Conservation (phyloP, 2,113 vertebrate species). For the Nipponia nippon region DNA sequence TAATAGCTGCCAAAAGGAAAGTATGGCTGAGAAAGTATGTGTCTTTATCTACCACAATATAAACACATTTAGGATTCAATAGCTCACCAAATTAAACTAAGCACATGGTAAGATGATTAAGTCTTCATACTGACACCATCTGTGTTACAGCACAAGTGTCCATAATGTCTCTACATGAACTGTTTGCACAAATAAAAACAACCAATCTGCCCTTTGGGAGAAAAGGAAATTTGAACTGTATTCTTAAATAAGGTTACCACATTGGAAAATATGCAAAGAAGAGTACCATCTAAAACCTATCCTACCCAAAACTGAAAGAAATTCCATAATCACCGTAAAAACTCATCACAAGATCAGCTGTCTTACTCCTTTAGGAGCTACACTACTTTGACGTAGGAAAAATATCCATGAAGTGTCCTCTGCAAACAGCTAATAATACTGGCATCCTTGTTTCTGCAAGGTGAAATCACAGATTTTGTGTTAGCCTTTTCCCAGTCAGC, state of each 20-base stretch:
- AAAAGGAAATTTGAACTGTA: background rate
- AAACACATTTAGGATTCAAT: background rate
- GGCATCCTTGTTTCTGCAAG: background rate
- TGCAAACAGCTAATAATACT: background rate
- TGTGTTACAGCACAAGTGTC: background rate
- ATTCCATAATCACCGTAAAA: background rate
- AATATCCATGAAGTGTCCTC: background rate
- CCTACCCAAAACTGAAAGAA: background rate
- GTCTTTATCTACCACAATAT: background rate
- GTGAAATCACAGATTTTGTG: background rate
- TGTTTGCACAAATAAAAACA: background rate
- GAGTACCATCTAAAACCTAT: background rate
- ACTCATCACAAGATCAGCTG: background rate
- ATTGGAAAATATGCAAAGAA: background rate
- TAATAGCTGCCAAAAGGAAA: constrained; percentile 76
- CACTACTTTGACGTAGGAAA: background rate
- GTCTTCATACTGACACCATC: background rate
- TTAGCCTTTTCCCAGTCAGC: background rate
- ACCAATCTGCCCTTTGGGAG: background rate
- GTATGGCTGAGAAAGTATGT: background rate
- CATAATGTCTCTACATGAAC: background rate
- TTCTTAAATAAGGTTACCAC: background rate
- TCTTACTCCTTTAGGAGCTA: background rate
- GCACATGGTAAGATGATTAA: background rate
- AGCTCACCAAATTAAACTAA: background rate